Conservation (phyloP, 2,888 invertebrate genomes). For the Drosophila ezoana region DNA sequence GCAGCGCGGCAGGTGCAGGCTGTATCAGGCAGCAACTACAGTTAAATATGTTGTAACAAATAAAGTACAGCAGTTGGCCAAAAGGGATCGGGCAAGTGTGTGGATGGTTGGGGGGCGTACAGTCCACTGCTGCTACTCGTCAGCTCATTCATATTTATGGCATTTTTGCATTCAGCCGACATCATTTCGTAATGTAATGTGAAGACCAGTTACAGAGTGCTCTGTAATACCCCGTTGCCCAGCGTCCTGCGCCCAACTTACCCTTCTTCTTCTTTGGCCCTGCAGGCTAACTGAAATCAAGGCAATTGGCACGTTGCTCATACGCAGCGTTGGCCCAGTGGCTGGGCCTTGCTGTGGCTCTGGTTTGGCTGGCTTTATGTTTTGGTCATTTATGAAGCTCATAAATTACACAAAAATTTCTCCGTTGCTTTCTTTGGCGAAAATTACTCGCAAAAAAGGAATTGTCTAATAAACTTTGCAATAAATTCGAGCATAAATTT, state of each 20-base stretch:
- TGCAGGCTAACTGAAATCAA: constrained; percentile 55
- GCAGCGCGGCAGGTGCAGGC: constrained; percentile 40
- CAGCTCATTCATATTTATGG: constrained; percentile 81
- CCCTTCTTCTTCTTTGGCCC: neutral
- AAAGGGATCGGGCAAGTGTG: constrained; percentile 38
- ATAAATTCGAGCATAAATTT: constrained; percentile 80
- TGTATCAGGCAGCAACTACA: constrained; percentile 61
- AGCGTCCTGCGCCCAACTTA: too few relatives aligned
- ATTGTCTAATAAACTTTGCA: constrained; percentile 80
- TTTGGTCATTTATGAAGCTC: constrained; percentile 80
- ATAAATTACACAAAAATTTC: constrained; percentile 76
- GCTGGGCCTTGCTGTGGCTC: constrained; percentile 13
- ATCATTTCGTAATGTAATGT: constrained; percentile 78
- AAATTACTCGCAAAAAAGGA: constrained; percentile 65
- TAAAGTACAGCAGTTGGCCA: constrained; percentile 77
- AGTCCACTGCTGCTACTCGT: constrained; percentile 62
- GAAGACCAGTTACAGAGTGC: constrained; percentile 66
- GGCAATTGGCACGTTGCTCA: constrained; percentile 81
- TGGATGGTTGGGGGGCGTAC: constrained; percentile 9
- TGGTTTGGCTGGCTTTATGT: constrained; percentile 59
- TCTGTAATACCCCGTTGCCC: neutral
- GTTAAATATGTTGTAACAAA: constrained; percentile 80
- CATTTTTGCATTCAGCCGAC: constrained; percentile 78
- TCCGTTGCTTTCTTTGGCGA: constrained; percentile 54
- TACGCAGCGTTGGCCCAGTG: constrained; percentile 59